Conservation (phyloP, 1,140 invertebrate genomes). For the Bicyclus anynana region DNA sequence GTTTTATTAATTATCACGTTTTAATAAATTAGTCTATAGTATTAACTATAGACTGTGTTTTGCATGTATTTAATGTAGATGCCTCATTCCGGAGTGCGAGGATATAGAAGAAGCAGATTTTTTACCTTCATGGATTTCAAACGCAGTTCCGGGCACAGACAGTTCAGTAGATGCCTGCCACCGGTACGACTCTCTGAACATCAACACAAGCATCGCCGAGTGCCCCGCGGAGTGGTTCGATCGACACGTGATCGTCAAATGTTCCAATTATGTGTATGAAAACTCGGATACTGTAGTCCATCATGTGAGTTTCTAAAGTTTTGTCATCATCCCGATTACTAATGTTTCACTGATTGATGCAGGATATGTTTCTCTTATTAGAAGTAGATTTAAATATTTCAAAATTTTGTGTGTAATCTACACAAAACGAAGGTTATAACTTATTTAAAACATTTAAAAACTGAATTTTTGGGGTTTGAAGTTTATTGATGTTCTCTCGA, state of each 20-base stretch:
- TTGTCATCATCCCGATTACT: not conserved
- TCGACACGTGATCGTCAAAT: slow-evolving; percentile 16
- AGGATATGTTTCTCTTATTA: no score
- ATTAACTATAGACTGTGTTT: no score
- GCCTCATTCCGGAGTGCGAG: slow-evolving; percentile 81
- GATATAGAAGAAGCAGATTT: slow-evolving; percentile 41
- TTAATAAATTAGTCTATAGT: no score
- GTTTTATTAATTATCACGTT: no score
- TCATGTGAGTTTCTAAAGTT: no score
- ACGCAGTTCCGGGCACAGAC: slow-evolving; percentile 73
- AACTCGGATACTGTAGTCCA: slow-evolving; percentile 54
- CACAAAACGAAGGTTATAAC: no score
- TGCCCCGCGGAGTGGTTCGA: slow-evolving; percentile 50
- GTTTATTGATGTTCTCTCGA: no score
- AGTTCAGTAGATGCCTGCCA: slow-evolving; percentile 58
- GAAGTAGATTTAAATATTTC: no score
- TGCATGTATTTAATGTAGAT: slow-evolving; percentile 78
- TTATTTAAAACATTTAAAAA: no score
- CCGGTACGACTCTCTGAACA: slow-evolving; percentile 31
- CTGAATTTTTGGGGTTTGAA: no score
- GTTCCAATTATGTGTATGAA: slow-evolving; percentile 50
- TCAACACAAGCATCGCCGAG: not conserved
- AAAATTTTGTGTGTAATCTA: no score
- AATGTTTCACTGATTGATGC: no score
- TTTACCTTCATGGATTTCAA: slow-evolving; percentile 74